Evolutionary conservation across 2,113 vertebrate genomes (phyloP).

Genomic region (Chaetorhynchus papuensis): DNA sequence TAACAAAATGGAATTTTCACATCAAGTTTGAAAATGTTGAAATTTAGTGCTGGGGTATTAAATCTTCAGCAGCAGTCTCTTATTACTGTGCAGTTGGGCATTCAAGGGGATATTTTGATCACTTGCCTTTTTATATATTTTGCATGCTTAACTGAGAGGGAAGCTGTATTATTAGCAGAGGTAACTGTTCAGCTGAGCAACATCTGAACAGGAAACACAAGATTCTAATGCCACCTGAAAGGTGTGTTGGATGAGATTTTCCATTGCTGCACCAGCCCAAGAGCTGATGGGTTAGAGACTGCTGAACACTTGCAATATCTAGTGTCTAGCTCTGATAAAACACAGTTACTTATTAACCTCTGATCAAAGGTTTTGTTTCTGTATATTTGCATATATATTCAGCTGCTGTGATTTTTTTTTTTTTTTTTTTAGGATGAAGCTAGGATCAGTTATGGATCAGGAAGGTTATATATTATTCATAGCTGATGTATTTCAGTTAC

Average conservation of each 20-base stretch:
- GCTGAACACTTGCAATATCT: not conserved
- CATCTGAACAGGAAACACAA: not conserved
- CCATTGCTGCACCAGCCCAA: not conserved
- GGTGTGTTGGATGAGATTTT: not conserved
- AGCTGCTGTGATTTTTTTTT: not conserved
- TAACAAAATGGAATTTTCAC: not conserved
- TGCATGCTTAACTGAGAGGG: not conserved
- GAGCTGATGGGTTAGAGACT: not conserved
- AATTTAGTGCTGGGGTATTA: not conserved
- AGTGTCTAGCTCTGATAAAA: not conserved
- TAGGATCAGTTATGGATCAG: not conserved
- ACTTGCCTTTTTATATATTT: not conserved
- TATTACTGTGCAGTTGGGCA: not conserved
- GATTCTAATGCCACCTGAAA: not conserved
- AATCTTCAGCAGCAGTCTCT: not conserved
- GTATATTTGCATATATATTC: not conserved
- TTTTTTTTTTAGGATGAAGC: not conserved
- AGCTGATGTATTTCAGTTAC: not conserved
- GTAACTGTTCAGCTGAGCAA: not conserved
- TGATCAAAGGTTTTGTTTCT: not conserved
- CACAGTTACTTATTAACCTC: not conserved
- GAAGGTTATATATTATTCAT: not conserved
- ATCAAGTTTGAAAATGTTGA: not conserved
- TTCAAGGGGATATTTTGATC: constrained; percentile 7
- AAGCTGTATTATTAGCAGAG: not conserved